A percentile compares a stretch with the other conserved stretches of the same genome.
Evolutionary conservation across 1,140 invertebrate species (phyloP).

Genomic region (Drosophila orena): DNA sequence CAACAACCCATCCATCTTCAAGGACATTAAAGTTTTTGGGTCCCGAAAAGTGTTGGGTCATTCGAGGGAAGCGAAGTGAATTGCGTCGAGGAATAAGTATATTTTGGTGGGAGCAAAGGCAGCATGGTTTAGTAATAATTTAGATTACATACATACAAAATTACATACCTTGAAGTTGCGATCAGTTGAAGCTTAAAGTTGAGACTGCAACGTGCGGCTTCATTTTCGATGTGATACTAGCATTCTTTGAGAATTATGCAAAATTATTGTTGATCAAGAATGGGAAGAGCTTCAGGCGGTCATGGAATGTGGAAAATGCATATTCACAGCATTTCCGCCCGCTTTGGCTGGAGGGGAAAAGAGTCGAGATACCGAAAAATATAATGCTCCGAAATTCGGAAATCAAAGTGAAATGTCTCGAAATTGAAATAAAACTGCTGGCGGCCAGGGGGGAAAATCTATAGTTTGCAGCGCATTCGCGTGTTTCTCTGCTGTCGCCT

Average conservation of each 20-base stretch:
- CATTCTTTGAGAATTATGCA: neutral
- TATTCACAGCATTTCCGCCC: neutral
- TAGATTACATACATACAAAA: too few relatives aligned
- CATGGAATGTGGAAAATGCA: slow-evolving; percentile 1
- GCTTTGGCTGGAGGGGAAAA: slow-evolving; percentile 5
- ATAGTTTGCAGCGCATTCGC: slow-evolving; percentile 20
- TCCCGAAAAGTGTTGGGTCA: slow-evolving; percentile 9
- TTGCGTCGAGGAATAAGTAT: too few relatives aligned
- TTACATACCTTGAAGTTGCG: too few relatives aligned
- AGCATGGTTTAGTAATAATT: neutral
- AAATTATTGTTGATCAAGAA: neutral
- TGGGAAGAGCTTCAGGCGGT: neutral
- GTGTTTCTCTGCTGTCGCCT: slow-evolving; percentile 33
- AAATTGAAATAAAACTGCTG: slow-evolving; percentile 60
- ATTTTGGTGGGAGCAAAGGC: too few relatives aligned
- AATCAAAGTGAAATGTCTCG: slow-evolving; percentile 69
- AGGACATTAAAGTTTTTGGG: slow-evolving; percentile 11
- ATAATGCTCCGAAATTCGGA: slow-evolving; percentile 28
- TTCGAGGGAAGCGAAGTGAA: neutral
- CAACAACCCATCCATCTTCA: neutral
- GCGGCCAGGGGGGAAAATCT: neutral
- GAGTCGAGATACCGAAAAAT: slow-evolving; percentile 2
- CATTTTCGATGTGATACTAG: neutral
- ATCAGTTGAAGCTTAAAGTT: too few relatives aligned
- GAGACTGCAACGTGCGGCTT: neutral